Evolutionary conservation across 1,140 invertebrate genomes (phyloP).

Genomic region (Protaetia brevitarsis): DNA sequence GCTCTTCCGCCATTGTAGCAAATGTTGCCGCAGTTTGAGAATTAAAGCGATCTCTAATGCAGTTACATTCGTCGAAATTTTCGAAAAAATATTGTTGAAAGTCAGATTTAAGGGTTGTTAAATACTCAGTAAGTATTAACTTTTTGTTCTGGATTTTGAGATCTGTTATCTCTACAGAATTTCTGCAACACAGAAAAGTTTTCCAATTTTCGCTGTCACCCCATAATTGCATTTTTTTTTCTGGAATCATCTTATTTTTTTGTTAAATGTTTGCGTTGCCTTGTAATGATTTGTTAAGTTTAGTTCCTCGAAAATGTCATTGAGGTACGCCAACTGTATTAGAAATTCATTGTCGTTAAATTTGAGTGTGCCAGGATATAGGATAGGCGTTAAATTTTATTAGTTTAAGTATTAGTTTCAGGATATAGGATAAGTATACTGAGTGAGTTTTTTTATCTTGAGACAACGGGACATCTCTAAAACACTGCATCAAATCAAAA

Average conservation of each 20-base stretch:
- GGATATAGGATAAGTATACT: too few species aligned
- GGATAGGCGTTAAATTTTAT: not conserved
- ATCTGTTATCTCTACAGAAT: not conserved
- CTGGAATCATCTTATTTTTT: not conserved
- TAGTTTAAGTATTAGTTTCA: too few species aligned
- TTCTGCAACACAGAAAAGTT: not conserved
- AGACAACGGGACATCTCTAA: too few species aligned
- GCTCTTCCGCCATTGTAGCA: not conserved
- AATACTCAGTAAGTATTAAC: not conserved
- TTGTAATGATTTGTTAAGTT: too few species aligned
- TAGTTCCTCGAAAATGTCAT: not conserved
- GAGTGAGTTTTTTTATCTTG: too few species aligned
- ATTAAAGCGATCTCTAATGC: not conserved
- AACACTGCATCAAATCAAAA: too few species aligned
- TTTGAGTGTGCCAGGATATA: not conserved
- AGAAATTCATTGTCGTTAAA: not conserved
- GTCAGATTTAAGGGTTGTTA: not conserved
- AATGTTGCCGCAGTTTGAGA: not conserved
- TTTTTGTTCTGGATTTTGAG: not conserved
- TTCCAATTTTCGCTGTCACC: not conserved
- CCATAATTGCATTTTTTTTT: not conserved
- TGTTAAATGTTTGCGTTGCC: not conserved
- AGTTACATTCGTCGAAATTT: not conserved
- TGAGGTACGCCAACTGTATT: not conserved
- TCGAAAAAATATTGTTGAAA: not conserved